Base-by-base conservation (phyloP, 2,797 vertebrate genomes). In the Acanthornis magna region DNA sequence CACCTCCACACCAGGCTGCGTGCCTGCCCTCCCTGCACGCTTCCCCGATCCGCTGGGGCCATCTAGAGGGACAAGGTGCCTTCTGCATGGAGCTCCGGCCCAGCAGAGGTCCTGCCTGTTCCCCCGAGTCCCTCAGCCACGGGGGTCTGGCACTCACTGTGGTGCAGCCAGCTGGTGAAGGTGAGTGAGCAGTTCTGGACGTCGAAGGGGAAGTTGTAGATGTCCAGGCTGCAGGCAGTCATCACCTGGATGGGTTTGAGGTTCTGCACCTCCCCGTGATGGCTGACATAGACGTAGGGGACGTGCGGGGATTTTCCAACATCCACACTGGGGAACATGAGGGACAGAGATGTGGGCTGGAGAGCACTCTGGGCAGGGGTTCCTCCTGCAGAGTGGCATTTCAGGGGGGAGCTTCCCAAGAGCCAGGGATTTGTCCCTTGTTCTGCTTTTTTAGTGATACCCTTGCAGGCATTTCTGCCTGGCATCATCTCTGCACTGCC, bases 121-220 rank as follows among this genome's bases (percentile, higher is more conserved):
- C 42, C 61, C 75, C 50, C 51, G 18, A 4, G 26, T 3, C 61
- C 73, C 29, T 34, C 0, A 7, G 63, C 34, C 50, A 0, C 0
- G 32, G 9, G 3, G 7, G 7, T 53, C 85, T 19, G 1, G 29
- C 78, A 94, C 98, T 96, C 98, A 99, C 99, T 98, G 90, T 98
- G 99, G 84, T 99, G 99, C 30, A 99, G 98, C 99, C 99, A 99
- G 96, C 99, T 99, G 97, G 99, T 99, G 97, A 99, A 99, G 80
- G 99, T 99, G n/a, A 99, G 97, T 1, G 99, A 99, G 95, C 99
- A 99, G 93, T 99, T 99, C 98, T 99, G 99, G 21, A 99, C 98
- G 8, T 99, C 99, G 7, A 99, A 99, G 10, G 99, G 99, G 96
- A 99, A 99, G 97, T 99, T 99, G 97, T 99, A 99, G 98, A 99